These are phyloP conservation scores for Intellagama lesueurii DNA, from an alignment of 2,797 vertebrate genomes.

Conservation along the genomic window DNA sequence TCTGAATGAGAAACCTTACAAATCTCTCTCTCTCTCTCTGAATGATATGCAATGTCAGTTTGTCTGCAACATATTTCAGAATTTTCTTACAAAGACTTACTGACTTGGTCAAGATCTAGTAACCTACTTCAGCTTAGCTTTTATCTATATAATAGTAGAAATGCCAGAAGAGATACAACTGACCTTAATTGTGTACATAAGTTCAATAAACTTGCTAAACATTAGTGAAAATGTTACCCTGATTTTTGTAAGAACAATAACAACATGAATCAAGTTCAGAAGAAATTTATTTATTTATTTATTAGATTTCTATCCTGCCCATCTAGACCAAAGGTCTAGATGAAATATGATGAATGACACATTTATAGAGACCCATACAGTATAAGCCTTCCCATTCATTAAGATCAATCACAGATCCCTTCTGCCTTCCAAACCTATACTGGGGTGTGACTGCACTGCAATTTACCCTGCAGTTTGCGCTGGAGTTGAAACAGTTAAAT, in stretches of 20 bases:
- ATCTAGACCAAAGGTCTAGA: background rate
- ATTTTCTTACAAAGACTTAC: constrained; percentile 1
- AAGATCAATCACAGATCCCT: background rate
- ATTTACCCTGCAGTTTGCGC: too few relatives aligned
- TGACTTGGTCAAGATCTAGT: background rate
- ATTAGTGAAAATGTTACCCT: background rate
- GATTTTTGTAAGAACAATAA: background rate
- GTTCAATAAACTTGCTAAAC: background rate
- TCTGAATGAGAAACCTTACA: constrained; percentile 38
- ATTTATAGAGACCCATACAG: too few relatives aligned
- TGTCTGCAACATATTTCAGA: constrained; percentile 7
- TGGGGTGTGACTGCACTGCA: too few relatives aligned
- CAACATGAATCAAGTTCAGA: background rate
- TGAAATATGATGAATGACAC: background rate
- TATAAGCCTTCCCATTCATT: too few relatives aligned
- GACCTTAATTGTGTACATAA: background rate
- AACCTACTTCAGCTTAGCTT: background rate
- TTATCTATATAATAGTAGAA: background rate
- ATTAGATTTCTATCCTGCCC: too few relatives aligned
- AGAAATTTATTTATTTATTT: background rate
- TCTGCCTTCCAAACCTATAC: background rate
- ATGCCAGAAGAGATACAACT: background rate
- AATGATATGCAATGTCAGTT: background rate
- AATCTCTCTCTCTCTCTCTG: too few relatives aligned
- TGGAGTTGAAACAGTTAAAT: too few relatives aligned